These are phyloP conservation scores for Microtus ochrogaster DNA, from an alignment of 2,113 vertebrate genomes.

Conservation along the genomic window DNA sequence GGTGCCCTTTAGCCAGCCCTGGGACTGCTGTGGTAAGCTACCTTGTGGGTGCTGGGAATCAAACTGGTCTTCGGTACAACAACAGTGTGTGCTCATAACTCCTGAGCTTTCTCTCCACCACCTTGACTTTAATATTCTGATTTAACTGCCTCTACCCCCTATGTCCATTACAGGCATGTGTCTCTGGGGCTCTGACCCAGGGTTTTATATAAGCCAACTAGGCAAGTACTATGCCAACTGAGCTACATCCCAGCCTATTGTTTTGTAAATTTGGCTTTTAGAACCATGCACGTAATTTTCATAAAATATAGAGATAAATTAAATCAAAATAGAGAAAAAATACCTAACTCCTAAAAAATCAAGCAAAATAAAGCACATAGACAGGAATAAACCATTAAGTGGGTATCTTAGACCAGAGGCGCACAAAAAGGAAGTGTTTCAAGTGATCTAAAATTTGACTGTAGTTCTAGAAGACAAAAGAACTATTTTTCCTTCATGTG, in stretches of 20 bases:
- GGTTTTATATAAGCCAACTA: neutral
- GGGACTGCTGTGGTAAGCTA: neutral
- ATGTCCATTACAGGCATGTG: neutral
- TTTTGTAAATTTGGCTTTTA: neutral
- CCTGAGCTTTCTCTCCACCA: neutral
- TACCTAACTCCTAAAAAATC: neutral
- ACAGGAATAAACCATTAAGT: neutral
- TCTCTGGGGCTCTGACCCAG: neutral
- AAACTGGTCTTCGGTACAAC: neutral
- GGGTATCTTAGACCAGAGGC: neutral
- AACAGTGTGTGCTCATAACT: too few relatives aligned
- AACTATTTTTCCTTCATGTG: neutral
- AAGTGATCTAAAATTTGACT: neutral
- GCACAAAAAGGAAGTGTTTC: neutral
- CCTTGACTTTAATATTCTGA: neutral
- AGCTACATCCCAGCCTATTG: neutral
- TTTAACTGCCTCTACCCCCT: neutral
- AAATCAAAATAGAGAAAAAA: neutral
- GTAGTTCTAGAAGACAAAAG: neutral
- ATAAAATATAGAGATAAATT: neutral
- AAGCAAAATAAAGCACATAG: conserved; percentile 8
- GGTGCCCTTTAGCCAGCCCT: too few relatives aligned
- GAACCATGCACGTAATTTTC: neutral
- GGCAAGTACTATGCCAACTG: too few relatives aligned
- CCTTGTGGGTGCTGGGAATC: neutral